Base-by-base conservation (phyloP, 2,797 vertebrate genomes). In the Catamblyrhynchus diadema region DNA sequence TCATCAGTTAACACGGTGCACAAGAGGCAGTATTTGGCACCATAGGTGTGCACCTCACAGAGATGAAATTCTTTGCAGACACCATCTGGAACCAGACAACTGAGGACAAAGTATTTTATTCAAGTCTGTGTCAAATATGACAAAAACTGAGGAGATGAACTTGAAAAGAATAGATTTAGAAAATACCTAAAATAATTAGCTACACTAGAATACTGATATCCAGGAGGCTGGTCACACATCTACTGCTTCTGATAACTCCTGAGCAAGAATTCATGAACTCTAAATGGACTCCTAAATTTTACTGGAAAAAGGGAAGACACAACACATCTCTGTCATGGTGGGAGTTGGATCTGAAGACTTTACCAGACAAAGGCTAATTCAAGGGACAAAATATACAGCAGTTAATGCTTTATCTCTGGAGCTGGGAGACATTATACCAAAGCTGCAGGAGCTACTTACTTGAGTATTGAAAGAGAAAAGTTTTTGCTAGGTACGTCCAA, bases 21-120 rank as follows among this genome's bases (percentile, higher is more conserved):
- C 15, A 54, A 54, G 54, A 75, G 2, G 5, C 20, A 79, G 8
- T 2, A 2, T 39, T 91, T 86, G 12, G 71, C 35, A 84, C 45
- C 28, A 5, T 6, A 23, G 5, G 12, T 22, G 19, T 24, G 28
- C 17, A 54, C 25, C 25, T 75, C 4, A 2, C 0, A 2, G 22
- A 86, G 37, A 41, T 84, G 37, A 60, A 77, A 64, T 64, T 77
- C 86, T 90, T 84, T 87, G 57, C 33, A 79, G 42, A n/a, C 18
- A 60, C 12, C 2, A 48, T 30, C 37, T 82, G 67, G 41, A 87
- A 28, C 10, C 44, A 81, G 67, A 83, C 44, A 27, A 73, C 19
- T 6, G 3, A 89, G 56, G 39, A 62, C 25, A 60, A 82, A 83
- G 20, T n/a, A 33, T 54, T 86, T 73, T 81, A 48, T 41, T 64